Evolutionary conservation across 2,113 vertebrate genomes (phyloP).

Genomic region (Ranitomeya imitator): DNA sequence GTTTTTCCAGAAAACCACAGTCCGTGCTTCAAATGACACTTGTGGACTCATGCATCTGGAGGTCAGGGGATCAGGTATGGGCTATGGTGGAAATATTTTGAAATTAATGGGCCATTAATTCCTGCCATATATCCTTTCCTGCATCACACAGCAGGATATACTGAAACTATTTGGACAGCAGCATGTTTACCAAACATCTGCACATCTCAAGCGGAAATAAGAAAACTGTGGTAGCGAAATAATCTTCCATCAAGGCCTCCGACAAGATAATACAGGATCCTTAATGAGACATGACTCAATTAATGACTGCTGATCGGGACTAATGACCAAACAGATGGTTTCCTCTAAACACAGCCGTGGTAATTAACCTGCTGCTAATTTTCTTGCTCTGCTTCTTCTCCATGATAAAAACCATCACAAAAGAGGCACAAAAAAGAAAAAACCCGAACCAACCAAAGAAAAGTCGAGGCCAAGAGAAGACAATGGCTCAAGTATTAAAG

Average conservation of each 20-base stretch:
- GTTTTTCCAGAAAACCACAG: no score
- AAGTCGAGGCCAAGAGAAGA: neutral
- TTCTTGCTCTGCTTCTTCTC: slow-evolving; percentile 35
- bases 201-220: slow-evolving; percentile 24
- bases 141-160: neutral
- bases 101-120: neutral
- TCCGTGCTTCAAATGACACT: no score
- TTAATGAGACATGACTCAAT: slow-evolving; percentile 59
- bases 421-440: neutral
- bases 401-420: neutral
- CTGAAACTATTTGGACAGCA: neutral
- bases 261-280: slow-evolving; percentile 54
- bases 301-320: slow-evolving; percentile 58
- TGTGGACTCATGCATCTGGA: neutral
- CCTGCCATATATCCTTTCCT: neutral
- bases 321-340: slow-evolving; percentile 59
- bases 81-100: neutral
- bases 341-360: slow-evolving; percentile 50
- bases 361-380: slow-evolving; percentile 54
- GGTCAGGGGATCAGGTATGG: neutral
- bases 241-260: slow-evolving; percentile 35
- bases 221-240: slow-evolving; percentile 14
- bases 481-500: neutral
- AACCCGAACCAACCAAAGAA: neutral
- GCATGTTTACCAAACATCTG: slow-evolving; percentile 38